A percentile compares a stretch with the other conserved stretches of the same genome.
Conservation (phyloP, 2,888 invertebrate genomes). For the Caenorhabditis plicata region DNA sequence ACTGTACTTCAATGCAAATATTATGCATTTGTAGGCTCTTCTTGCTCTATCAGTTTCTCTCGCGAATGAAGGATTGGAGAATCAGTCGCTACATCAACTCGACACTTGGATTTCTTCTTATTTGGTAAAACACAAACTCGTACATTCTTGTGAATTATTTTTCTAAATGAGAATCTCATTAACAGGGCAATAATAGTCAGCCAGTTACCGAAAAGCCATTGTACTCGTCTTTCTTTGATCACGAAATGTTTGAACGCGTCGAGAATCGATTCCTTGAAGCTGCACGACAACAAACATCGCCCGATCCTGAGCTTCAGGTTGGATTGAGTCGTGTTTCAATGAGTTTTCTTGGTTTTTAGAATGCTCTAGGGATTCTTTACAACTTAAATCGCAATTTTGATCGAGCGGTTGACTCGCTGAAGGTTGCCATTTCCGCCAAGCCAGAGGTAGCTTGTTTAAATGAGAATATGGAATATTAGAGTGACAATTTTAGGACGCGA, state of each 20-base stretch:
- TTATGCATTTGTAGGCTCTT: constrained; percentile 73
- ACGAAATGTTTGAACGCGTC: constrained; percentile 38
- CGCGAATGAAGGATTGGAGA: constrained; percentile 91
- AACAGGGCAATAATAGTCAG: constrained; percentile 6
- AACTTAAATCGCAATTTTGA: constrained; percentile 90
- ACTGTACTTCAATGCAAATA: no score
- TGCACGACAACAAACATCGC: constrained; percentile 38
- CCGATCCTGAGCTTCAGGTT: constrained; percentile 61
- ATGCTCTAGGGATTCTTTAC: constrained; percentile 82
- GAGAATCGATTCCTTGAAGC: constrained; percentile 58
- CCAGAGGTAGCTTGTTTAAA: constrained; percentile 18
- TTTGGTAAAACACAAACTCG: constrained; percentile 7
- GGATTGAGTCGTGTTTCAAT: no score
- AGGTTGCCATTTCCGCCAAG: constrained; percentile 81
- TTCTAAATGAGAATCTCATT: constrained; percentile 1
- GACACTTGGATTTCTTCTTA: constrained; percentile 65
- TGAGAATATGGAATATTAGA: no score
- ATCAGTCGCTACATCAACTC: constrained; percentile 82
- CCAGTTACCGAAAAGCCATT: constrained; percentile 11
- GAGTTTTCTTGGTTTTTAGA: no score
- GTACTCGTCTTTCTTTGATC: constrained; percentile 43
- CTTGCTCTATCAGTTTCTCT: constrained; percentile 90
- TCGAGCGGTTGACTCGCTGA: constrained; percentile 94
- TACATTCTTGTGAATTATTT: no score
- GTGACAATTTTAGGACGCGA: constrained; percentile 84